phyloP scores from a whole-genome alignment of 2,888 invertebrate genomes.

The Maniola hyperantus region DNA sequence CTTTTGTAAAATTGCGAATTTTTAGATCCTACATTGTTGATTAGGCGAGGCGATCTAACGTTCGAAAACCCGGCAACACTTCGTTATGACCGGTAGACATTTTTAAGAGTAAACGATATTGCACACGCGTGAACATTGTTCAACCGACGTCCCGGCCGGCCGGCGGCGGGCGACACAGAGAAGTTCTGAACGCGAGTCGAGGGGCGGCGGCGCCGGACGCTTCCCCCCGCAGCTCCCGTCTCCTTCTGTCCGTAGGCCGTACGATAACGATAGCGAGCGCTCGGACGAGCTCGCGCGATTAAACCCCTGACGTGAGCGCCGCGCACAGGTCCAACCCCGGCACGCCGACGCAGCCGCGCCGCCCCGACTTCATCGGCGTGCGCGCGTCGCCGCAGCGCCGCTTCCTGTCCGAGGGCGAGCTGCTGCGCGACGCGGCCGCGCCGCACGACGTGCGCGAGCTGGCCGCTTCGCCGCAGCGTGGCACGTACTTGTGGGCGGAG shows the following conservation, averaged over 20 bases:
- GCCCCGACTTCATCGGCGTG: conserved; percentile 94
- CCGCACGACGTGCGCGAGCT: conserved; percentile 93
- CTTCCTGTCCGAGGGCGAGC: conserved; percentile 92
- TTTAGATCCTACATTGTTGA: no score
- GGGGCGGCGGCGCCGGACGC: conserved; percentile 66
- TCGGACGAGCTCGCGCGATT: conserved; percentile 81
- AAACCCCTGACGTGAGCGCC: conserved; percentile 79
- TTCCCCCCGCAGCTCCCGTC: conserved; percentile 81
- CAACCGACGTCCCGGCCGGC: conserved; percentile 31
- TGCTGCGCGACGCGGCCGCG: conserved; percentile 88
- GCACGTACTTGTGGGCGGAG: conserved; percentile 81
- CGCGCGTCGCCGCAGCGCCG: conserved; percentile 88
- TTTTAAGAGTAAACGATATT: neutral
- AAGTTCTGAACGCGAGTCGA: conserved; percentile 59
- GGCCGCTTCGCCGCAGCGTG: conserved; percentile 92
- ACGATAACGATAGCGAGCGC: conserved; percentile 81
- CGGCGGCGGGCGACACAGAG: conserved; percentile 22
- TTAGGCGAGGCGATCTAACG: neutral
- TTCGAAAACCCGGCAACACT: neutral
- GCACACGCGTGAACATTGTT: conserved; percentile 32
- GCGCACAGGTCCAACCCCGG: conserved; percentile 94
- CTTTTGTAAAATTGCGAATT: no score
- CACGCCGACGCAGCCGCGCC: conserved; percentile 94
- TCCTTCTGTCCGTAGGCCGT: conserved; percentile 82
- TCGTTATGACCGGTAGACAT: neutral